Evolutionary conservation across 1,140 invertebrate genomes (phyloP).

Genomic region (Uloborus diversus): DNA sequence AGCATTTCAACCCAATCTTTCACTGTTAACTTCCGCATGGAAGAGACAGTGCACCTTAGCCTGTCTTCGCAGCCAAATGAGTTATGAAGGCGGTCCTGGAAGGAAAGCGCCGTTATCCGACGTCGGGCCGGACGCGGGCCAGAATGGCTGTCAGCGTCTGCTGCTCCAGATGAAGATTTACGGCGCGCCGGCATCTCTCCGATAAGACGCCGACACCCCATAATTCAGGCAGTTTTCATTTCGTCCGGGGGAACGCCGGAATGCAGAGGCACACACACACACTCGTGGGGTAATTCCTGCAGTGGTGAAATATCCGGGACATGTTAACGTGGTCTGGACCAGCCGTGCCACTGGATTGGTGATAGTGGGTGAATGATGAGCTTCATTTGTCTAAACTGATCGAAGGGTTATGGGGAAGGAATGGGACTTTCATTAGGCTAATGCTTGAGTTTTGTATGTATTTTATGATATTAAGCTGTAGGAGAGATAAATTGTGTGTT

Average conservation of each 20-base stretch:
- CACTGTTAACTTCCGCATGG: too few species aligned
- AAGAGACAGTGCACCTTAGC: background rate
- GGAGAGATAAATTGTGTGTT: too few species aligned
- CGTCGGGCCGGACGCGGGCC: slow-evolving; percentile 23
- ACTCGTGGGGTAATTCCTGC: background rate
- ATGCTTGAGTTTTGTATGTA: too few species aligned
- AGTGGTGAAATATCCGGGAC: background rate
- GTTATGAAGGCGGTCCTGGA: slow-evolving; percentile 12
- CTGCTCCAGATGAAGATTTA: slow-evolving; percentile 40
- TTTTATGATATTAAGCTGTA: too few species aligned
- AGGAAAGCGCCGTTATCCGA: background rate
- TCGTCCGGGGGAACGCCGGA: slow-evolving; percentile 34
- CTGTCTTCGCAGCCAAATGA: background rate
- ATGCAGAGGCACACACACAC: slow-evolving; percentile 18
- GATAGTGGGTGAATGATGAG: background rate
- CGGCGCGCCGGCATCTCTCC: slow-evolving; percentile 16
- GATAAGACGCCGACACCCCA: slow-evolving; percentile 42
- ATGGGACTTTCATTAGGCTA: slow-evolving; percentile 15
- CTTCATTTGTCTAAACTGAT: slow-evolving; percentile 19
- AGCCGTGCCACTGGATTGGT: background rate
- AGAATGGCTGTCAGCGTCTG: slow-evolving; percentile 31
- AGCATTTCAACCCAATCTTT: too few species aligned
- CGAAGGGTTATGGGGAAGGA: background rate
- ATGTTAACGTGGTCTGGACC: background rate
- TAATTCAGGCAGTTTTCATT: slow-evolving; percentile 53